Conservation (phyloP, 2,888 invertebrate species). For the Acanthoscelides obtectus region DNA sequence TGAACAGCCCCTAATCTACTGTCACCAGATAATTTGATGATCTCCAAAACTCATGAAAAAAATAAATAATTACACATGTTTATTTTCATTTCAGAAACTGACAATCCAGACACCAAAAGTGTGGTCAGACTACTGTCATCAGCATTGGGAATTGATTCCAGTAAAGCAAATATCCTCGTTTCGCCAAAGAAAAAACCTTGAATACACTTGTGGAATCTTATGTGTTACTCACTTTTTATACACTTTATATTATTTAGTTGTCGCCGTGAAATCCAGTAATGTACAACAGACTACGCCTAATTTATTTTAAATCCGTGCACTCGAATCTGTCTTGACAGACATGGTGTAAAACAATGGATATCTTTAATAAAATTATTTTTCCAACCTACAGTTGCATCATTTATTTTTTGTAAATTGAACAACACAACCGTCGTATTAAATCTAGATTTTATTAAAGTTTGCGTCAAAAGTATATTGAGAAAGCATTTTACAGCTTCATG, state of each 20-base stretch:
- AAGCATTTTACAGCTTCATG: neutral
- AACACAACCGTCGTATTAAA: too few species aligned
- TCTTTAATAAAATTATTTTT: neutral
- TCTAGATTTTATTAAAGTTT: neutral
- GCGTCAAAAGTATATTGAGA: too few species aligned
- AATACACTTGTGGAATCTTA: slow-evolving; percentile 1
- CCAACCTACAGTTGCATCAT: neutral
- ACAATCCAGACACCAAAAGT: slow-evolving; percentile 69
- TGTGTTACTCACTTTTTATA: slow-evolving; percentile 16
- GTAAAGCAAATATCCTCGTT: slow-evolving; percentile 36
- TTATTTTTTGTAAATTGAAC: neutral
- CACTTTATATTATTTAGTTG: neutral
- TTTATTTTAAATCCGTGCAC: neutral
- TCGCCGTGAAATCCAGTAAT: neutral
- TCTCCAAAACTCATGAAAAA: too few species aligned
- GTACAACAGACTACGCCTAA: neutral
- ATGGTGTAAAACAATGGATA: neutral
- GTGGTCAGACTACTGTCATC: slow-evolving; percentile 76
- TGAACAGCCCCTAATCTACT: too few species aligned
- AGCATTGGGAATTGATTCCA: slow-evolving; percentile 61
- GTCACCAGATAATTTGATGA: too few species aligned
- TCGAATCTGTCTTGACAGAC: neutral
- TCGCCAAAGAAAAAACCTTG: slow-evolving; percentile 36
- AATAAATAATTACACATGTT: slow-evolving; percentile 3
- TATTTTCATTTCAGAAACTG: slow-evolving; percentile 54